These are phyloP conservation scores for Oreamnos americanus DNA, from an alignment of 2,113 vertebrate species.

Conservation along the genomic window DNA sequence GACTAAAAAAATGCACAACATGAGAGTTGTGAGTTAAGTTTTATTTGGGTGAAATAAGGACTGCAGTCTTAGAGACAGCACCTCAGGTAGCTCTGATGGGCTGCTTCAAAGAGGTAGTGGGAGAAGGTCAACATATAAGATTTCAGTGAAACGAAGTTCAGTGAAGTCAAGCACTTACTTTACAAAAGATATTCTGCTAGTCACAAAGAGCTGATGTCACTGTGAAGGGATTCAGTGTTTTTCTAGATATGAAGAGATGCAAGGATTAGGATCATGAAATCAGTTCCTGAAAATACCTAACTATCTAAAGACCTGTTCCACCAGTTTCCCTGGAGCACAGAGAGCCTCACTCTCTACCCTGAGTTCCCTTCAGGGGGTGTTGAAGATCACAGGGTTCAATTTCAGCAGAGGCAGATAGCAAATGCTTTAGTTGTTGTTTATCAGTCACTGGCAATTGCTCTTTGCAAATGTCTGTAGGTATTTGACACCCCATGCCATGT, in stretches of 20 bases:
- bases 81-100: not conserved
- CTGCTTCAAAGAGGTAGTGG: not conserved
- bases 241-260: not conserved
- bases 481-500: fast-evolving
- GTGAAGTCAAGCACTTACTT: not conserved
- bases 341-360: not conserved
- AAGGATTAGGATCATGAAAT: not conserved
- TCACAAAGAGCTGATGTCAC: not conserved
- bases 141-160: not conserved
- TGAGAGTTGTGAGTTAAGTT: not conserved
- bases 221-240: not conserved
- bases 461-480: not conserved
- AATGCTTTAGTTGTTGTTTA: not conserved
- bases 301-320: not conserved
- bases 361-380: not conserved
- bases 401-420: not conserved
- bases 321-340: not conserved
- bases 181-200: not conserved
- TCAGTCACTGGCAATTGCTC: not conserved
- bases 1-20: not conserved
- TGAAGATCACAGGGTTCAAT: not conserved
- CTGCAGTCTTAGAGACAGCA: not conserved
- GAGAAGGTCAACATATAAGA: not conserved
- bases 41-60: not conserved
- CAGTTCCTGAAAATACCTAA: not conserved